These are phyloP conservation scores for Staurois parvus DNA, from an alignment of 2,797 vertebrate species.

Conservation along the genomic window DNA sequence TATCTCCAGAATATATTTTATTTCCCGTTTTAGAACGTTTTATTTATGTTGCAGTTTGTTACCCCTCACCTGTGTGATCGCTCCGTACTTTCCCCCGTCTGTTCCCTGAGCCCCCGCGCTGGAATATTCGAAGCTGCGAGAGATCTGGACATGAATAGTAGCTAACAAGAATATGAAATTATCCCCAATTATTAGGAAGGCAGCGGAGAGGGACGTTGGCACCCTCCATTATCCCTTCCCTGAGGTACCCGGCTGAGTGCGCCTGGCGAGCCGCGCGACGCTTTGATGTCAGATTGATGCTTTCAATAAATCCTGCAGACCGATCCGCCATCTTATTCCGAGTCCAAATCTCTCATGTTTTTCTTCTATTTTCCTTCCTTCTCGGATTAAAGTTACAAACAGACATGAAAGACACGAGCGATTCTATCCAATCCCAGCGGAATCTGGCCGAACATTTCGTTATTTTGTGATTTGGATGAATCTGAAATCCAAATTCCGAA, in stretches of 20 bases:
- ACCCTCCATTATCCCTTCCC: neutral
- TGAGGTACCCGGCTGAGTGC: neutral
- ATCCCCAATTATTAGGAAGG: neutral
- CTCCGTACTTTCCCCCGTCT: too few species aligned
- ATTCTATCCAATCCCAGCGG: too few species aligned
- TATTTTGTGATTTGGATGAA: too few species aligned
- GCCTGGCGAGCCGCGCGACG: neutral
- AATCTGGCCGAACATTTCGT: too few species aligned
- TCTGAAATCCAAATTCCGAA: too few species aligned
- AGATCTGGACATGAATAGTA: too few species aligned
- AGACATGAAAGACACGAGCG: neutral
- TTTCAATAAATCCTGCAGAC: neutral
- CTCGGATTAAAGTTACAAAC: neutral
- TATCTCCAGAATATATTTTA: too few species aligned
- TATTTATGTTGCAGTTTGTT: too few species aligned
- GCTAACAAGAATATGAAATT: neutral
- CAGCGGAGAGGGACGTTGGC: neutral
- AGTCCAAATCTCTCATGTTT: neutral
- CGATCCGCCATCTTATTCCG: neutral
- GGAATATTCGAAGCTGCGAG: too few species aligned
- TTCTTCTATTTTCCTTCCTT: neutral
- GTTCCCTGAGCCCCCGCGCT: neutral
- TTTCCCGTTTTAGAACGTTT: too few species aligned
- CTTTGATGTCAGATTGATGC: conserved; percentile 23
- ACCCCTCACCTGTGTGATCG: neutral